Evolutionary conservation across 2,888 invertebrate genomes (phyloP), one percentile per base, ranked within the genome.

Genomic region (Brenthis ino): DNA sequence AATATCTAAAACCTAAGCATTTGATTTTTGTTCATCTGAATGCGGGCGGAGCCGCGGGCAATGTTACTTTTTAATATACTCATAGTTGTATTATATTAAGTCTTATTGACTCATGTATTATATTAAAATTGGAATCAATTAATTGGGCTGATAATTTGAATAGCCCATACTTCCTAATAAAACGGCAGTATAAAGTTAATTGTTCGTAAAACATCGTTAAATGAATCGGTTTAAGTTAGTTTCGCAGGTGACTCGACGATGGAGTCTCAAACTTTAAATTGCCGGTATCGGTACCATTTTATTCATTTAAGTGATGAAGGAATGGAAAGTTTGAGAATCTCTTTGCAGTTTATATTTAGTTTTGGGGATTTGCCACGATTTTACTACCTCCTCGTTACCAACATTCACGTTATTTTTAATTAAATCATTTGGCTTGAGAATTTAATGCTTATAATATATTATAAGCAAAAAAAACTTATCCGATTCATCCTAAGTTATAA

Each of bases 181-280:
- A 89, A 88, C 79, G 76, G 79, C 86, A 82, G 85, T 86, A 86
- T 84, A 84, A 80, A 81, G 85, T 88, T 89, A 92, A 92, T 91
- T 87, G 89, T 82, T 90, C 84, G 90, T 86, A 86, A 88, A 84
- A 80, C 85, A 88, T 89, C 89, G 87, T 89, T 91, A 89, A 91
- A 89, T 87, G 91, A 90, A 88, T 85, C 91, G 90, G 90, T 92
- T 89, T 87, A 91, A 91, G 89, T 92, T 92, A 79, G 77, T 79
- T 81, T 82, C 84, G 84, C 81, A 82, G 86, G 87, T 89, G 90
- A 89, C 85, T 87, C 82, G 81, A 81, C 80, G 79, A 80, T 73
- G 79, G 82, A 82, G 79, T 79, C 80, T 73, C 75, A 80, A 92
- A 92, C 88, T 92, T 92, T 92, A 92, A 91, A 91, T 92, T 92